phyloP scores from a whole-genome alignment of 2,888 invertebrate species.

The Colletes collaris region DNA sequence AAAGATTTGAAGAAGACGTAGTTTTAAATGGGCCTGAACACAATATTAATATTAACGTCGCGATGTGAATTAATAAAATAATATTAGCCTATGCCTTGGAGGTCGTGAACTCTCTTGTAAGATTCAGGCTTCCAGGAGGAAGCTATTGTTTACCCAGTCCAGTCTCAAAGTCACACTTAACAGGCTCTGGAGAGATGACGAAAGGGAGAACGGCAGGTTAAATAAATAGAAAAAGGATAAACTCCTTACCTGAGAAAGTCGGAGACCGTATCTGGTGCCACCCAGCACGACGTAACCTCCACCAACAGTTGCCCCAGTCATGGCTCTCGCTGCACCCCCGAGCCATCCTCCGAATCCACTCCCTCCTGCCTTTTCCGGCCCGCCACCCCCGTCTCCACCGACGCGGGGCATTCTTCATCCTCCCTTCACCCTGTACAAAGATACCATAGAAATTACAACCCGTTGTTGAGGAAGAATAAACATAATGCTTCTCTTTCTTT shows the following conservation, averaged over 20 bases:
- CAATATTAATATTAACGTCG: too few species aligned
- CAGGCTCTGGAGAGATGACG: background rate
- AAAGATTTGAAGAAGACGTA: too few species aligned
- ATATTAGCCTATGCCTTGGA: too few species aligned
- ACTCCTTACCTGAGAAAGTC: conserved; percentile 82
- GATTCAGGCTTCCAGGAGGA: too few species aligned
- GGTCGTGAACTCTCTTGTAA: too few species aligned
- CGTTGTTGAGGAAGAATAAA: background rate
- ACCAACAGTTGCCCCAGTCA: conserved; percentile 73
- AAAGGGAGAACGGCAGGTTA: background rate
- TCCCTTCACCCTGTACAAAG: conserved; percentile 71
- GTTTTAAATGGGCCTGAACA: too few species aligned
- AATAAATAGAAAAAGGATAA: background rate
- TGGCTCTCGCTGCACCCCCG: conserved; percentile 77
- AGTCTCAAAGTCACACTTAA: background rate
- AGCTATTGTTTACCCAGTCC: background rate
- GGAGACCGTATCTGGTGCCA: conserved; percentile 89
- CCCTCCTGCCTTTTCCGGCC: conserved; percentile 72
- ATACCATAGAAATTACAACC: conserved; percentile 2
- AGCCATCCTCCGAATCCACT: conserved; percentile 77
- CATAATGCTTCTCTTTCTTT: background rate
- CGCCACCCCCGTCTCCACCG: conserved; percentile 79
- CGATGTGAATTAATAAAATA: too few species aligned
- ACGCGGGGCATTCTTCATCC: conserved; percentile 82
- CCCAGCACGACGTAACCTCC: conserved; percentile 87